These are phyloP conservation scores for Cantharis rufa DNA, from an alignment of 2,888 invertebrate species.

Conservation along the genomic window DNA sequence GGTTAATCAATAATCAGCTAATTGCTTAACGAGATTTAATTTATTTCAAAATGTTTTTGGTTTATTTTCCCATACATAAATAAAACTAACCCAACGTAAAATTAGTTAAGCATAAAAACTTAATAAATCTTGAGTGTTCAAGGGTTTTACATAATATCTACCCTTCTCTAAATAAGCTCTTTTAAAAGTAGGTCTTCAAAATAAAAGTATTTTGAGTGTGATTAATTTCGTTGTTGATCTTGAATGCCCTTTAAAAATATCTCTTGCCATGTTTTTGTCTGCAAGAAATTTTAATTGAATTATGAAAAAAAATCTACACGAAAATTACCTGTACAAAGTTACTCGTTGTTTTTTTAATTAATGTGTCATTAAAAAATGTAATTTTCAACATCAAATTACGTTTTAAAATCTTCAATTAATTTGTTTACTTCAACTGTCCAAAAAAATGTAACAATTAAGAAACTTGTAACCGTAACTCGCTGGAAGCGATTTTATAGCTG, in stretches of 20 bases:
- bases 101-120: not conserved
- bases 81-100: not conserved
- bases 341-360: not conserved
- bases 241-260: not conserved
- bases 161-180: not conserved
- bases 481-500: not conserved
- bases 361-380: not conserved
- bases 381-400: not conserved
- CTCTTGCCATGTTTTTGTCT: not conserved
- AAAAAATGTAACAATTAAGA: not conserved
- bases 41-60: not conserved
- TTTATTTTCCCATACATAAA: not conserved
- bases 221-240: not conserved
- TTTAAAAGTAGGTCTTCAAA: not conserved
- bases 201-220: not conserved
- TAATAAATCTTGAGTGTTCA: not conserved
- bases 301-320: not conserved
- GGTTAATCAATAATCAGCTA: not conserved
- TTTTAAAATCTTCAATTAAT: not conserved
- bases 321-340: not conserved
- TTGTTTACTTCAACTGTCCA: not conserved
- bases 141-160: not conserved
- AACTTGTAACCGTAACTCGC: not conserved
- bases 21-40: not conserved
- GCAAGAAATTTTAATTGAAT: not conserved